A percentile compares a stretch with the other conserved stretches of the same genome.
phyloP scores from a whole-genome alignment of 2,888 invertebrate genomes.

The Lampropteryx suffumata region DNA sequence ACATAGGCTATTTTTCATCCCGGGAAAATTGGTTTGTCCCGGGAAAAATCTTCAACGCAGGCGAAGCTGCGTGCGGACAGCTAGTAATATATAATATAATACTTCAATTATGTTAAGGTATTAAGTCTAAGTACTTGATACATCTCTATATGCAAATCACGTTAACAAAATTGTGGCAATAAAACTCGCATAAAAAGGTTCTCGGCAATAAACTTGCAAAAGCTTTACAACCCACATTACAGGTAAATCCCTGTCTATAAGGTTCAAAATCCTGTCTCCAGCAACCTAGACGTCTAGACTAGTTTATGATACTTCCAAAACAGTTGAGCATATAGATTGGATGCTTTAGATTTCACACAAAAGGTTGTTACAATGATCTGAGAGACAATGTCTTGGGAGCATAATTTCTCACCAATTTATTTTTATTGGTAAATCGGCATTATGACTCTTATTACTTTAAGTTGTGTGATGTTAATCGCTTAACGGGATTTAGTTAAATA shows the following conservation, averaged over 20 bases:
- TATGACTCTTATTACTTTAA: no score
- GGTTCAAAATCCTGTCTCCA: constrained; percentile 22
- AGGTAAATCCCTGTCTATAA: constrained; percentile 32
- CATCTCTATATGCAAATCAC: background rate
- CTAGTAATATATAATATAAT: no score
- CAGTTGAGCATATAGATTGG: constrained; percentile 37
- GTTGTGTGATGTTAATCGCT: no score
- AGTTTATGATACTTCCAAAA: constrained; percentile 36
- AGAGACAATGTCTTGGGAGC: background rate
- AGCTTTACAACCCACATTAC: constrained; percentile 22
- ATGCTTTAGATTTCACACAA: constrained; percentile 22
- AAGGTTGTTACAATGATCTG: constrained; percentile 2
- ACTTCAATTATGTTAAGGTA: no score
- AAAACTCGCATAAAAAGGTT: background rate
- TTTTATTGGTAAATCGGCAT: no score
- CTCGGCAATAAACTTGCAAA: constrained; percentile 4
- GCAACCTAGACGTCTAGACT: constrained; percentile 43
- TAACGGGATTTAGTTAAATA: no score
- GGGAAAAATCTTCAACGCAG: no score
- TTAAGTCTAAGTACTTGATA: background rate
- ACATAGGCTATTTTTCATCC: no score
- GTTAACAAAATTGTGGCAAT: constrained; percentile 1
- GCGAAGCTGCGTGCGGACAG: no score
- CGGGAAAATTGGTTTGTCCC: no score
- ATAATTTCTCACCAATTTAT: no score